Base-by-base conservation (phyloP, 2,888 invertebrate genomes). In the Aleiodes alternator region DNA sequence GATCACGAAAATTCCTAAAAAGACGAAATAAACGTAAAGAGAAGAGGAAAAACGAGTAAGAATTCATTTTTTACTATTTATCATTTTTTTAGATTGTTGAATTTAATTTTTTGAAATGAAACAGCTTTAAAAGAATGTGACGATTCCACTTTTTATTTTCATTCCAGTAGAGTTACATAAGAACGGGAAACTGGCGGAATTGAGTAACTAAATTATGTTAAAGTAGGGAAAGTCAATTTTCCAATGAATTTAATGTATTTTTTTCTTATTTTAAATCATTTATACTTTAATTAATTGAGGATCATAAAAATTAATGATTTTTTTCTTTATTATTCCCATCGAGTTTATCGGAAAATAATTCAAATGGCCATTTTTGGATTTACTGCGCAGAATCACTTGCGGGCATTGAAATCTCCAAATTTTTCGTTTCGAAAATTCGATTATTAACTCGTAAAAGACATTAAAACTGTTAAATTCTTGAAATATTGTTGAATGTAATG, bases 321-420 rank as follows among this genome's bases (percentile, higher is more conserved):
- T 14, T 51, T 51, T 14, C 4, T n/a, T n/a, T 0, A 34, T 51
- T 51, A 14, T 51, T 51, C 4, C 51, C 14, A 23, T 51, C 3
- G 0, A 51, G 3, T 6, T 51, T 4, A n/a, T 51, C 50, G 14
- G 11, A 29, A 16, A 29, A 57, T 23, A 23, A 29, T 29, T 57
- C 31, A 14, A 51, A 51, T 51, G 3, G 9, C 9, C 31, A 23
- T 14, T 51, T n/a, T 51, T n/a, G 5, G 51, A 14, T n/a, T 61
- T 38, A n/a, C 7, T n/a, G 14, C n/a, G 12, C 12, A 34, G 38
- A 14, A n/a, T 12, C 61, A 61, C 5, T 12, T n/a, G 11, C 61
- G 23, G n/a, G 61, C 61, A 61, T 61, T 16, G 38, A 61, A 38
- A 14, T 61, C 61, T 61, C 34, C 34, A 8, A 12, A 57, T 31